Evolutionary conservation across 92 coral and sea anemone species (phyloP).

Genomic region (Epizoanthus ramosus): DNA sequence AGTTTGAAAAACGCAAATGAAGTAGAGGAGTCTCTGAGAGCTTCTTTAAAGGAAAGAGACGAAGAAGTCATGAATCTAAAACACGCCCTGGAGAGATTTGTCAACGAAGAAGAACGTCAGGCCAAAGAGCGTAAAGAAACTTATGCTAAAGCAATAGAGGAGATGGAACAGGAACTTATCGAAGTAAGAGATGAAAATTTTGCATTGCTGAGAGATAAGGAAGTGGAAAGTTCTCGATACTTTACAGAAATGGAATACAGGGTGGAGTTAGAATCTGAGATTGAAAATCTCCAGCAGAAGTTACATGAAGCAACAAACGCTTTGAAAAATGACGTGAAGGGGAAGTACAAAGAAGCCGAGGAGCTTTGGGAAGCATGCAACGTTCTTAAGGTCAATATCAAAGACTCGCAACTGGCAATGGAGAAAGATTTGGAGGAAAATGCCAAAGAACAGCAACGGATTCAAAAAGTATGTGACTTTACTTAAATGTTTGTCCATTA

Average conservation of each 20-base stretch:
- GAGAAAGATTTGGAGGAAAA: not conserved
- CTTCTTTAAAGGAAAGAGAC: constrained; percentile 1
- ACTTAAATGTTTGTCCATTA: no score
- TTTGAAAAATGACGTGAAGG: not conserved
- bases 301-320: not conserved
- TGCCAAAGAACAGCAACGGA: not conserved
- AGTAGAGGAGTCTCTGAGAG: constrained; percentile 5
- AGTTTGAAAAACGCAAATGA: constrained; percentile 19
- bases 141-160: not conserved
- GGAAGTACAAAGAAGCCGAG: not conserved
- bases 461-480: not conserved
- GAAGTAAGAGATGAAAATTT: not conserved
- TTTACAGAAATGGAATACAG: constrained; percentile 10
- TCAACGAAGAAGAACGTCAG: constrained; percentile 4
- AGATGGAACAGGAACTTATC: not conserved
- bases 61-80: not conserved
- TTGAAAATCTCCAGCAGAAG: constrained; percentile 5
- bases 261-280: constrained; percentile 14
- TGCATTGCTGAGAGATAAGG: not conserved
- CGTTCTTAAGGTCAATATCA: not conserved
- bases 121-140: not conserved
- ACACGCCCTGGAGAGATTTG: constrained; percentile 12
- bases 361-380: no score
- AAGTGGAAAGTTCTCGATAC: not conserved
- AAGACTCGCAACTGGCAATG: not conserved